phyloP scores from a whole-genome alignment of 2,113 vertebrate genomes.

The Nothoprocta pentlandii region DNA sequence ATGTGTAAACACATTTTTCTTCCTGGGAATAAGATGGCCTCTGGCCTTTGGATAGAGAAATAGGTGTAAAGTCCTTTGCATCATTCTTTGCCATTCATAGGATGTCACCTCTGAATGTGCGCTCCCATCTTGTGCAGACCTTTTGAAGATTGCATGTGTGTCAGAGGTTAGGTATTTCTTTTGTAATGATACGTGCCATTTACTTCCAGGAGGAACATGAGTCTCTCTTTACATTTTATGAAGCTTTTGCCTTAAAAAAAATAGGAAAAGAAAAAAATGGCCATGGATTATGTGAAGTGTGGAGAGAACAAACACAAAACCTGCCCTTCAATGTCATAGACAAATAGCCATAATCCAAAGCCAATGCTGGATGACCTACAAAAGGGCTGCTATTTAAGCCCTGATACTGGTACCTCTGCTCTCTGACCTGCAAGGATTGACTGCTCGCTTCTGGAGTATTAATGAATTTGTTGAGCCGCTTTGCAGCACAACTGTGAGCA shows the following conservation, averaged over 20 bases:
- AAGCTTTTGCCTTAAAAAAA: neutral
- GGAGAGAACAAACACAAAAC: neutral
- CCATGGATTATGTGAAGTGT: neutral
- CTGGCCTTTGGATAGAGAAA: neutral
- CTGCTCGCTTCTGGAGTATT: conserved; percentile 35
- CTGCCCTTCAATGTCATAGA: conserved; percentile 17
- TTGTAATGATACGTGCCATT: neutral
- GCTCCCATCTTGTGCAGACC: neutral
- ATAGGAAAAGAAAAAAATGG: too few relatives aligned
- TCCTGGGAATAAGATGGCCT: neutral
- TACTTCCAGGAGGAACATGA: neutral
- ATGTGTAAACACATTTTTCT: neutral
- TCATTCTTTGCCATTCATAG: neutral
- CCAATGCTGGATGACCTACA: conserved; percentile 36
- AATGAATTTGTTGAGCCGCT: conserved; percentile 53
- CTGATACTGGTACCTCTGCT: conserved; percentile 24
- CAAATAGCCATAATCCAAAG: neutral
- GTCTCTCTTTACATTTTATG: neutral
- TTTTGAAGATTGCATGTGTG: neutral
- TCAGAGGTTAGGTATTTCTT: neutral
- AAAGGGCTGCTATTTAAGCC: conserved; percentile 23
- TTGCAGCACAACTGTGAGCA: conserved; percentile 30
- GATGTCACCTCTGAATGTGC: neutral
- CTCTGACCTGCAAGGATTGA: conserved; percentile 62
- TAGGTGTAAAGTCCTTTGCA: rapidly evolving